Conservation (phyloP, 2,888 invertebrate genomes). For the Imbricaverruca yamaguchii region DNA sequence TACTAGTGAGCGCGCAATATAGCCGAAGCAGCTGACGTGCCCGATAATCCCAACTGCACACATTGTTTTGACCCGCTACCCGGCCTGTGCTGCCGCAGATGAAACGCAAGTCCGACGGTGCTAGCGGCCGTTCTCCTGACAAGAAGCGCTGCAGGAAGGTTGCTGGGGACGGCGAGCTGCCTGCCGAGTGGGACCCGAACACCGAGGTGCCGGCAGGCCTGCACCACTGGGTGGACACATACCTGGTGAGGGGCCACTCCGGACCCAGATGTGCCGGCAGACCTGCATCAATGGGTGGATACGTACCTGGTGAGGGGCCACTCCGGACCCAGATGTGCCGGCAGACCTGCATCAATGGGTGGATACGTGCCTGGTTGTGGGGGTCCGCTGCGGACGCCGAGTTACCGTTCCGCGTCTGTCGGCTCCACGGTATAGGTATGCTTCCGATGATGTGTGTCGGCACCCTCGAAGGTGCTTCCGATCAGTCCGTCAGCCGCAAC, state of each 20-base stretch:
- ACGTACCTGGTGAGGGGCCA: background rate
- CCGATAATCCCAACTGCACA: no score
- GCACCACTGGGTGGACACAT: background rate
- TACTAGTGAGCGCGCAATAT: no score
- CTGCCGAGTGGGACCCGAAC: background rate
- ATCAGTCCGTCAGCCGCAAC: no score
- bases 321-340: background rate
- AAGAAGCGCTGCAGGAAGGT: background rate
- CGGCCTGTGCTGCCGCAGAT: background rate
- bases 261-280: background rate
- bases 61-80: no score
- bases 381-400: background rate
- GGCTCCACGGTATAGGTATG: no score
- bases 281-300: no score
- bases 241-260: background rate
- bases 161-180: background rate
- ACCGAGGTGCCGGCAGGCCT: background rate
- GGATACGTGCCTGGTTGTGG: no score
- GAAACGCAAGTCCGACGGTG: constrained; percentile 1
- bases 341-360: no score
- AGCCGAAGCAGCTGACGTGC: no score
- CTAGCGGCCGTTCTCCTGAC: background rate
- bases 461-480: no score
- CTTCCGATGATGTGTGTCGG: no score
- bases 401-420: no score